phyloP scores from a whole-genome alignment of 2,113 vertebrate species.

The Dicrurus megarhynchus region DNA sequence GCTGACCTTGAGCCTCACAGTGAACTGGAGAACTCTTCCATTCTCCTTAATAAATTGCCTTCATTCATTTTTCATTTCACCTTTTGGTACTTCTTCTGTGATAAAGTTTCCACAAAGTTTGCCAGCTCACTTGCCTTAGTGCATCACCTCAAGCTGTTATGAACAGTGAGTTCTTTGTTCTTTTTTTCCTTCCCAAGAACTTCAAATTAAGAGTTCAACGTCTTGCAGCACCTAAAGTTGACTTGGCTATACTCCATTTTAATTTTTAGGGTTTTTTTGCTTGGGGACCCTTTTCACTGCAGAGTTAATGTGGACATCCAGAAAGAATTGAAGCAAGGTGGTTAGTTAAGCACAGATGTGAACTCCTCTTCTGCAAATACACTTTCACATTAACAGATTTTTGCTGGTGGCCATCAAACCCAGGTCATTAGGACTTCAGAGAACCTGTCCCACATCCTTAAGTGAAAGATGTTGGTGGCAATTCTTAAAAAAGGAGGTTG shows the following conservation, averaged over 20 bases:
- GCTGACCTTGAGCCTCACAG: background rate
- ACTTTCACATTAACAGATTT: background rate
- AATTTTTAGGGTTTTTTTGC: background rate
- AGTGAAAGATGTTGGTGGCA: background rate
- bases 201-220: background rate
- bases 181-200: background rate
- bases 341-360: background rate
- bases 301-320: background rate
- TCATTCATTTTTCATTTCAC: conserved; percentile 74
- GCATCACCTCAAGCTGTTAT: background rate
- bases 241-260: background rate
- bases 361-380: background rate
- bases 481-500: background rate
- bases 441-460: background rate
- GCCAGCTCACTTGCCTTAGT: conserved; percentile 44
- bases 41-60: conserved; percentile 8
- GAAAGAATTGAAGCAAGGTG: background rate
- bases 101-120: conserved; percentile 69
- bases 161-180: fast-evolving
- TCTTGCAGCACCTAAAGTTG: background rate
- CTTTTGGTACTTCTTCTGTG: conserved; percentile 40
- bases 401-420: background rate
- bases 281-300: background rate
- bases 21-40: background rate
- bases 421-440: background rate